phyloP scores from a whole-genome alignment of 2,797 vertebrate genomes.

The Tapirus indicus region DNA sequence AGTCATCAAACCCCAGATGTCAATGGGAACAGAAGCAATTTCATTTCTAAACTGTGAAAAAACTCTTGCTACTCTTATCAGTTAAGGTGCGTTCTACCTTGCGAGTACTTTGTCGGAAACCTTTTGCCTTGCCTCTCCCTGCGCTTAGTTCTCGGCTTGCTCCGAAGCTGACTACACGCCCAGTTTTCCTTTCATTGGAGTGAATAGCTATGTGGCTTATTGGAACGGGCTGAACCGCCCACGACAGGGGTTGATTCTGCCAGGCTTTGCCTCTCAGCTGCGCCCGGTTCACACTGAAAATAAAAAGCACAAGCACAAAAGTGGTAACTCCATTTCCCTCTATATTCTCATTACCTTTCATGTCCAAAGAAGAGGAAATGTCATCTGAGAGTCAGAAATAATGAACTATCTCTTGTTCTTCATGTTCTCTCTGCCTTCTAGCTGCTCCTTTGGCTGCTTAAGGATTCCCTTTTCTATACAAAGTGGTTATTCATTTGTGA shows the following conservation, averaged over 20 bases:
- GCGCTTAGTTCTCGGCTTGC: neutral
- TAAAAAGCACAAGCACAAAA: constrained; percentile 11
- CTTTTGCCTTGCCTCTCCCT: neutral
- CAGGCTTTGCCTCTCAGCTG: neutral
- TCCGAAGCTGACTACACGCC: neutral
- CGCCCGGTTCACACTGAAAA: neutral
- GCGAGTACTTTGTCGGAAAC: neutral
- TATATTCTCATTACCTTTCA: neutral
- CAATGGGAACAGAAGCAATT: neutral
- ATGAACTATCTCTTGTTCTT: neutral
- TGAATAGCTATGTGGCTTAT: neutral
- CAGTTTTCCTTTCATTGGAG: neutral
- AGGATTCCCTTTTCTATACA: neutral
- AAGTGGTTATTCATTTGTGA: neutral
- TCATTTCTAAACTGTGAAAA: constrained; percentile 30
- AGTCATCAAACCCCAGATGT: neutral
- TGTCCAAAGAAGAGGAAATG: neutral
- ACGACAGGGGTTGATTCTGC: neutral
- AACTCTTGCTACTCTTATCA: neutral
- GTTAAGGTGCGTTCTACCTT: neutral
- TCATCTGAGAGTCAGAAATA: neutral
- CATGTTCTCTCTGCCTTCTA: neutral
- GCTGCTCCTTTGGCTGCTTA: neutral
- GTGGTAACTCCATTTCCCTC: neutral
- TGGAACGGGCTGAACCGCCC: neutral